Conservation (phyloP, 1,140 invertebrate genomes). For the Papilio polyxenes region DNA sequence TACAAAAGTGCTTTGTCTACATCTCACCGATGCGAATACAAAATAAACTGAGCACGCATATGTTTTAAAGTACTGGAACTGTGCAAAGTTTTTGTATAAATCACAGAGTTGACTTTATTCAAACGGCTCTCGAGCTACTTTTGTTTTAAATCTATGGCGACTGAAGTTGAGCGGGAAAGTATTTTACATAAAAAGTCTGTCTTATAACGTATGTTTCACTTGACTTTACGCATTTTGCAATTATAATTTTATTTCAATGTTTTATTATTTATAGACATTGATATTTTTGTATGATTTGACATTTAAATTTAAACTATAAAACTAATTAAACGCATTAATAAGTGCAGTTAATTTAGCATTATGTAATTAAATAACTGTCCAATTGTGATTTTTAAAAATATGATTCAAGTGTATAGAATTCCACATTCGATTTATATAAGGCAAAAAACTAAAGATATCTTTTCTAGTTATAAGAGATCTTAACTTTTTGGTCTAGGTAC, state of each 20-base stretch:
- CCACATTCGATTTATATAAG: too few species aligned
- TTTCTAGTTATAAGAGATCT: not conserved
- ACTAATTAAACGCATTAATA: too few species aligned
- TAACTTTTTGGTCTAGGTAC: not conserved
- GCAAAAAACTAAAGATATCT: too few species aligned
- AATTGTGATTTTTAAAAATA: too few species aligned
- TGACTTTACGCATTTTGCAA: not conserved
- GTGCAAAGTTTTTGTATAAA: slow-evolving; percentile 35
- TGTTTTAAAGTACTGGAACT: slow-evolving; percentile 37
- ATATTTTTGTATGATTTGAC: too few species aligned
- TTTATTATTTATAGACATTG: not conserved
- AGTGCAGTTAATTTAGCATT: too few species aligned
- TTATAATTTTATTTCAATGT: not conserved
- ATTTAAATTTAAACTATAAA: too few species aligned
- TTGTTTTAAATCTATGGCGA: slow-evolving; percentile 33
- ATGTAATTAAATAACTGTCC: too few species aligned
- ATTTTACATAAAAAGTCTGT: slow-evolving; percentile 22
- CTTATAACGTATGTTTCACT: not conserved
- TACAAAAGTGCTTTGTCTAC: slow-evolving; percentile 1
- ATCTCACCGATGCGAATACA: not conserved
- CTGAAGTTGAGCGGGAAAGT: slow-evolving; percentile 31
- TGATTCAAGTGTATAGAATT: too few species aligned
- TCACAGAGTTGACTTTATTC: slow-evolving; percentile 36
- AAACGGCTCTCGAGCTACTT: slow-evolving; percentile 35
- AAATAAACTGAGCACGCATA: slow-evolving; percentile 32